Conservation (phyloP, 2,797 vertebrate species). For the Enteromius unitaeniatus region DNA sequence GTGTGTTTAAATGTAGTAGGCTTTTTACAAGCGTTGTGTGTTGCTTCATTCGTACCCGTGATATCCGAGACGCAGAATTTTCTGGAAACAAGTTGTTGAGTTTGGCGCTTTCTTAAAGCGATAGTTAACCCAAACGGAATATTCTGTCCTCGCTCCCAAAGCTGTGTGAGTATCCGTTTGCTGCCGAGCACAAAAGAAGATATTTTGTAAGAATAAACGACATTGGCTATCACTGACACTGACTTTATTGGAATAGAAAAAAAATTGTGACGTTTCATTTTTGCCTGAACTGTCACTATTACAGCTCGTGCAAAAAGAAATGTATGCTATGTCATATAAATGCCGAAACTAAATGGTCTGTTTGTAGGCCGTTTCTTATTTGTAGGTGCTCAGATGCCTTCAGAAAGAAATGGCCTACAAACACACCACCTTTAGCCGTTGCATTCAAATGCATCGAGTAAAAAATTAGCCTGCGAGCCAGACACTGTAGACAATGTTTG, state of each 20-base stretch:
- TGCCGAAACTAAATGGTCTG: background rate
- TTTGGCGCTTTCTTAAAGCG: constrained; percentile 6
- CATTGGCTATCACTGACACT: background rate
- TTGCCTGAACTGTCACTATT: background rate
- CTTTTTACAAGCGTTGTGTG: constrained; percentile 56
- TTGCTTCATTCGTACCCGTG: constrained; percentile 56
- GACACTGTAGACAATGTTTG: constrained; percentile 64
- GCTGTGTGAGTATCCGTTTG: background rate
- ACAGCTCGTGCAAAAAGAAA: background rate
- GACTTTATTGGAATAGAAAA: too few relatives aligned
- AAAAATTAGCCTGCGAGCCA: constrained; percentile 62
- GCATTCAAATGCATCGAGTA: constrained; percentile 23
- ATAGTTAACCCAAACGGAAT: background rate
- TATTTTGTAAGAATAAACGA: background rate
- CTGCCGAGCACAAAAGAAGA: background rate
- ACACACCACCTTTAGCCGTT: background rate
- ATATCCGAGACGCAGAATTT: constrained; percentile 61
- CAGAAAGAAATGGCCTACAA: background rate
- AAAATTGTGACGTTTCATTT: too few relatives aligned
- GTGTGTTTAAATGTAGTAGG: constrained; percentile 21
- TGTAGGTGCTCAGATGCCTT: background rate
- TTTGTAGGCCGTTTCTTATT: background rate
- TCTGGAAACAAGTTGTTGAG: constrained; percentile 60
- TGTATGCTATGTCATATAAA: background rate
- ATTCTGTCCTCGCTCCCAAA: background rate